Conservation (phyloP, 2,113 vertebrate genomes). For the Carollia perspicillata region DNA sequence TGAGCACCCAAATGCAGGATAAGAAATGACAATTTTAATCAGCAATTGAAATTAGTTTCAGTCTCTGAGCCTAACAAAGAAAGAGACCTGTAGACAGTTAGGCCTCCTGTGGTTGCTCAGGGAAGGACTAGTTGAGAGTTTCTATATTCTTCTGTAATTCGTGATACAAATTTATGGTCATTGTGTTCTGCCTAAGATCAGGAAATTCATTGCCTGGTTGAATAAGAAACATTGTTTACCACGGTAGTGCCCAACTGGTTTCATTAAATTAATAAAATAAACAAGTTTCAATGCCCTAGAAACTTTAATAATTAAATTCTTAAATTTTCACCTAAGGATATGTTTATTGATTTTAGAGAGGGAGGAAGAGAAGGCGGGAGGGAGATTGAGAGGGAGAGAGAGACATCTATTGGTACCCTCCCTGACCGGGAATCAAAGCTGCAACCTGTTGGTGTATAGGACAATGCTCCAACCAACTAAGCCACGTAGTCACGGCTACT, state of each 20-base stretch:
- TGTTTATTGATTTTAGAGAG: too few species aligned
- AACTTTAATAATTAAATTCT: background rate
- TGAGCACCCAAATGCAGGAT: constrained; percentile 19
- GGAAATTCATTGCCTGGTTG: constrained; percentile 14
- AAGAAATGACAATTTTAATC: constrained; percentile 25
- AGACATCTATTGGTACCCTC: too few species aligned
- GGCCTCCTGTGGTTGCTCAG: background rate
- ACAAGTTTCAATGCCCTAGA: background rate
- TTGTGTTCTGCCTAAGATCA: background rate
- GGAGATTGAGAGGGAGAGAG: too few species aligned
- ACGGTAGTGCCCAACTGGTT: background rate
- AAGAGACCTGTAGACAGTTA: constrained; percentile 21
- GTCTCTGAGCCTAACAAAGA: background rate
- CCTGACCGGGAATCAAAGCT: too few species aligned
- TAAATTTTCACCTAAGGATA: too few species aligned
- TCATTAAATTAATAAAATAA: constrained; percentile 53
- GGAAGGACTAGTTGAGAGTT: background rate
- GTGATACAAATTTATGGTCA: constrained; percentile 34
- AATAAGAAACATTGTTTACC: background rate
- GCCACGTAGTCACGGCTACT: background rate
- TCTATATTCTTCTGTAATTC: constrained; percentile 38
- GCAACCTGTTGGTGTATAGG: too few species aligned
- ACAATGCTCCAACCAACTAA: too few species aligned
- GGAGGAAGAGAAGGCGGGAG: too few species aligned
- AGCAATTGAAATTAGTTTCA: constrained; percentile 47